A percentile compares a stretch with the other conserved stretches of the same genome.
These are phyloP conservation scores for Drosophila parvula DNA, from an alignment of 1,140 invertebrate genomes.

Conservation along the genomic window DNA sequence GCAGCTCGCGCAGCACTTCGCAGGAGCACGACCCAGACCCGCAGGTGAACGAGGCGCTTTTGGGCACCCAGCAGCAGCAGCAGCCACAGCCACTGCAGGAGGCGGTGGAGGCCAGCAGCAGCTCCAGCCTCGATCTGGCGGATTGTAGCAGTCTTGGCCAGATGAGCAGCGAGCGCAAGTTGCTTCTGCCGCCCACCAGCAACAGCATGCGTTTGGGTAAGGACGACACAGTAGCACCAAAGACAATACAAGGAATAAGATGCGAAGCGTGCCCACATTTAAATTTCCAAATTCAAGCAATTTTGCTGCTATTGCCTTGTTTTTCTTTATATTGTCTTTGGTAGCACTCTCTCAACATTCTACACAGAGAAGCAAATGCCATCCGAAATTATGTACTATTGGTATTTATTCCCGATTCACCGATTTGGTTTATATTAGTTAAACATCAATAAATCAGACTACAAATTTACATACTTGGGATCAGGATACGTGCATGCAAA, in stretches of 20 bases:
- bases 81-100: conserved; percentile 54
- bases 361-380: not conserved
- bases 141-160: conserved; percentile 80
- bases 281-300: not conserved
- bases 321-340: not conserved
- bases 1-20: conserved; percentile 82
- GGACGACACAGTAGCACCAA: conserved; percentile 32
- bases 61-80: conserved; percentile 62
- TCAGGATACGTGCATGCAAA: not conserved
- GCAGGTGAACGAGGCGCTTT: conserved; percentile 77
- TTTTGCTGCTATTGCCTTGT: not conserved
- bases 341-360: not conserved
- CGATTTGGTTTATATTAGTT: not conserved
- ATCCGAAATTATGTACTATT: not conserved
- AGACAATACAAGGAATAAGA: conserved; percentile 5
- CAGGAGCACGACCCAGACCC: conserved; percentile 83
- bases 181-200: conserved; percentile 66
- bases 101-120: conserved; percentile 72
- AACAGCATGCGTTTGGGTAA: conserved; percentile 82
- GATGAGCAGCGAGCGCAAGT: conserved; percentile 75
- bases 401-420: not conserved
- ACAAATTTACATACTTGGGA: not conserved
- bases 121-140: conserved; percentile 80
- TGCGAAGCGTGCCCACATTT: not conserved
- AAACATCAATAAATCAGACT: not conserved